phyloP scores from a whole-genome alignment of 2,888 invertebrate genomes.

The Miltochrista miniata region DNA sequence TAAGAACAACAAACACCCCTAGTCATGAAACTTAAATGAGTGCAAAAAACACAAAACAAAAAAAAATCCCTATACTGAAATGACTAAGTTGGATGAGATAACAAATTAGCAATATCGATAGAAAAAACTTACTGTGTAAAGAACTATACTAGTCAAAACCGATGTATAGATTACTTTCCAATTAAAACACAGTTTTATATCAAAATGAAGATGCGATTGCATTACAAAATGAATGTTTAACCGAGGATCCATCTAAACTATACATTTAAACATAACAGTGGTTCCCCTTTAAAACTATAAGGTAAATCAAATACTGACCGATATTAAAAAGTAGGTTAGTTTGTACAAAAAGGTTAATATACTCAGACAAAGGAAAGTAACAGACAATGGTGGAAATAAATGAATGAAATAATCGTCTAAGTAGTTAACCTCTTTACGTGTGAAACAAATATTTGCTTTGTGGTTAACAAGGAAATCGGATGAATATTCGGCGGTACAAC shows the following conservation, averaged over 20 bases:
- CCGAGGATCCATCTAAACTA: conserved; percentile 6
- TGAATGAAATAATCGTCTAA: background rate
- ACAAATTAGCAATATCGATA: no score
- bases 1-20: no score
- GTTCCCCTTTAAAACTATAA: conserved; percentile 1
- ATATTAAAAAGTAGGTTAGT: conserved; percentile 2
- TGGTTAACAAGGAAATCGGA: conserved; percentile 6
- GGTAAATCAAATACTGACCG: conserved; percentile 10
- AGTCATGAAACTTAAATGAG: no score
- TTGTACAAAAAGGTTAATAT: conserved; percentile 9
- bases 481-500: background rate
- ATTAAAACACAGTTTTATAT: background rate
- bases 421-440: background rate
- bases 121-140: no score
- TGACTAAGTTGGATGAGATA: no score
- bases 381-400: background rate
- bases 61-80: no score
- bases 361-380: conserved; percentile 7
- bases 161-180: background rate
- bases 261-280: background rate
- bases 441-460: background rate
- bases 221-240: conserved; percentile 2
- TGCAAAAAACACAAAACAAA: no score
- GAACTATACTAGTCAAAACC: background rate
- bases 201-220: background rate